These are phyloP conservation scores for Ommatoiulus sabulosus DNA, from an alignment of 2,888 invertebrate genomes.

Conservation along the genomic window DNA sequence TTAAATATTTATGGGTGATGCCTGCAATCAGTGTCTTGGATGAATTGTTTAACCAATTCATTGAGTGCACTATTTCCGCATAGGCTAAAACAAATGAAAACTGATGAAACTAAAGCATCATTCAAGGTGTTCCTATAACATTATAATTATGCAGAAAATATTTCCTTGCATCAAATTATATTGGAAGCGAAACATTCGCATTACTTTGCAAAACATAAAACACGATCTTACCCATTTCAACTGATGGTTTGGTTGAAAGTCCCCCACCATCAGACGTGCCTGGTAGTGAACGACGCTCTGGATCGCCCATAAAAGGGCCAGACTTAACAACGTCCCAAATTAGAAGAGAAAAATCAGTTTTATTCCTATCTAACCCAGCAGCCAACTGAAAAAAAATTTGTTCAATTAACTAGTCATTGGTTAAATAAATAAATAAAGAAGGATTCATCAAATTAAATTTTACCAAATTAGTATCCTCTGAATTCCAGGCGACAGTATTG, in stretches of 20 bases:
- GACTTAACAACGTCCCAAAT: conserved; percentile 85
- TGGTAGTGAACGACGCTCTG: conserved; percentile 58
- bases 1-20: conserved; percentile 88
- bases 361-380: conserved; percentile 88
- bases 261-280: conserved; percentile 63
- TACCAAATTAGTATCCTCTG: conserved; percentile 79
- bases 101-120: conserved; percentile 27
- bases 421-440: not conserved
- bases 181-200: too few species aligned
- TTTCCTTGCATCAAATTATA: too few species aligned
- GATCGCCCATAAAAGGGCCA: conserved; percentile 57
- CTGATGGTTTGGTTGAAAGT: conserved; percentile 73
- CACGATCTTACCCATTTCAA: conserved; percentile 72
- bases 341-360: conserved; percentile 87
- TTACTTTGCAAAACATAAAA: not conserved
- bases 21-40: conserved; percentile 85
- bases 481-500: conserved; percentile 89
- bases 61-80: conserved; percentile 85
- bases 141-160: not conserved
- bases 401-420: not conserved
- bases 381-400: conserved; percentile 72
- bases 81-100: conserved; percentile 71
- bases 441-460: not conserved
- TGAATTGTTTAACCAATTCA: conserved; percentile 84
- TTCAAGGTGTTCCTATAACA: not conserved